Evolutionary conservation across 2,888 invertebrate genomes (phyloP), one percentile per base, ranked within the genome.

Genomic region (Philonicus albiceps): DNA sequence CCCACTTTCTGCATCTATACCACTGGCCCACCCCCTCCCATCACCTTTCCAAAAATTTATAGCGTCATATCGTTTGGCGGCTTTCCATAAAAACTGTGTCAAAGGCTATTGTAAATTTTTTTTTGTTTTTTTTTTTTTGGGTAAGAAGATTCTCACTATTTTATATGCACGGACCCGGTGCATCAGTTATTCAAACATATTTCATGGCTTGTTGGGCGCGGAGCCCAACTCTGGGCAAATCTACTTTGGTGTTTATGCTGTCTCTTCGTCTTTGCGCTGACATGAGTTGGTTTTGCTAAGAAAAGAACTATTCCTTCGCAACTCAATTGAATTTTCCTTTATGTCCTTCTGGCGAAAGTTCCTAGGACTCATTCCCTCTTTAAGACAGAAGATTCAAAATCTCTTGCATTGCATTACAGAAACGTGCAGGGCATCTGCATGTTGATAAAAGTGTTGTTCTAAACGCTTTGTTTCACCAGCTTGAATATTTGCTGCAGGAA

Each of bases 31-130:
- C n/a, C n/a, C n/a, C n/a, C n/a, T n/a, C n/a, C 64, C 64, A 27
- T 64, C 64, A 64, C 27, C 27, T 64, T 64, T 5, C 22, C 16
- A 4, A 8, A 83, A 31, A 83, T 83, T 34, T 83, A 83, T 64
- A 37, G 34, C 49, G 30, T 19, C 64, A 64, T 34, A 34, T 43
- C n/a, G 53, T 16, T 64, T 83, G 81, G 81, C 81, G 64, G 22
- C 37, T n/a, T 34, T 31, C 81, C 53, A 83, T 64, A 37, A 64
- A 86, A 87, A 87, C 73, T 86, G 76, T 87, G 87, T 86, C 87
- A 87, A 86, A 75, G 85, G 87, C 73, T 86, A 80, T 81, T 86
- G 83, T 75, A 74, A n/a, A n/a, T n/a, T n/a, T n/a, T n/a, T n/a
- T n/a, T n/a, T n/a, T n/a, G n/a, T n/a, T n/a, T n/a, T n/a, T n/a